Percentiles rank a stretch among this genome's conserved stretches.
Evolutionary conservation across 2,113 vertebrate genomes (phyloP).

Genomic region (Pelecanoides urinatrix): DNA sequence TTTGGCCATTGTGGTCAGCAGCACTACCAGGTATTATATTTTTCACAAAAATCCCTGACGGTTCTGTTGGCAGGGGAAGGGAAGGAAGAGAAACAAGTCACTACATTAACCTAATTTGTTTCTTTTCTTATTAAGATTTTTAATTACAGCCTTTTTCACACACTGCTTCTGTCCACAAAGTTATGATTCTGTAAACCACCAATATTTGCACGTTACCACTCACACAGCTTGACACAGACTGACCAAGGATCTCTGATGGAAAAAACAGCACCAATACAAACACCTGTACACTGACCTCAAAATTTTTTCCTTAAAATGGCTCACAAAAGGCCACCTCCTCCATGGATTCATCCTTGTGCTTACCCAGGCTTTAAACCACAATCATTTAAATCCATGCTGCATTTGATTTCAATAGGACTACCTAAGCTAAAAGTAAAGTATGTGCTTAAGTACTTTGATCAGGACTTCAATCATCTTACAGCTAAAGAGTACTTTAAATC

Average conservation of each 20-base stretch:
- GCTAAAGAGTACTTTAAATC: slow-evolving; percentile 34
- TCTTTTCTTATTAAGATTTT: neutral
- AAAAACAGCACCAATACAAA: neutral
- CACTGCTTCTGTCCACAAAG: neutral
- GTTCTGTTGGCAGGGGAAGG: slow-evolving; percentile 57
- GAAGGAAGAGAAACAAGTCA: neutral
- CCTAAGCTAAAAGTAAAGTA: slow-evolving; percentile 41
- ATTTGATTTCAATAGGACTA: slow-evolving; percentile 44
- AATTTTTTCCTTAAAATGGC: neutral
- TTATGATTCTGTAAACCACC: neutral
- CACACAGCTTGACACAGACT: neutral
- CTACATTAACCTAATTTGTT: neutral
- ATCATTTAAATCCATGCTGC: slow-evolving; percentile 38
- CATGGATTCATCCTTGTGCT: neutral
- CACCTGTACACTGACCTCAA: neutral
- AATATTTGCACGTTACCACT: neutral
- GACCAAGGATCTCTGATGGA: neutral
- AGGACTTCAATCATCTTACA: slow-evolving; percentile 42
- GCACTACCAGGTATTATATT: slow-evolving; percentile 85
- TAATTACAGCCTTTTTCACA: neutral
- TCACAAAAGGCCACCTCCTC: neutral
- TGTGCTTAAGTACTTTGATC: slow-evolving; percentile 56
- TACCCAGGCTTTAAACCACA: slow-evolving; percentile 31
- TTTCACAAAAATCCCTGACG: slow-evolving; percentile 87
- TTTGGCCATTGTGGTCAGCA: slow-evolving; percentile 83